Percentiles rank a stretch among this genome's conserved stretches.
phyloP scores from a whole-genome alignment of 2,797 vertebrate species.

The Catharus ustulatus region DNA sequence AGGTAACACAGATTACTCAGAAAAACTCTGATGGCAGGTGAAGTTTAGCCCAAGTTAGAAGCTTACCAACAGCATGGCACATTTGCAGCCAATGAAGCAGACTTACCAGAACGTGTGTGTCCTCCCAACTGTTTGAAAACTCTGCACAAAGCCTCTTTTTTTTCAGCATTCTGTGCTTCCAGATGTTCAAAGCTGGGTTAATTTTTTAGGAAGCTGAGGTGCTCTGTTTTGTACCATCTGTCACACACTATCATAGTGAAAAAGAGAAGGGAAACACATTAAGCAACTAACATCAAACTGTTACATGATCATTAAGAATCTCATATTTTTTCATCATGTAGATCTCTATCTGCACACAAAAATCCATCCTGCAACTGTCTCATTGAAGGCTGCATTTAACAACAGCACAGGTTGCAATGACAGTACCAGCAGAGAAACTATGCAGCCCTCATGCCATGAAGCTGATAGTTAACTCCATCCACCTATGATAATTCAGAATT shows the following conservation, averaged over 20 bases:
- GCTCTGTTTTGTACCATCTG: constrained; percentile 1
- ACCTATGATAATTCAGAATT: not conserved
- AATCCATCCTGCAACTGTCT: not conserved
- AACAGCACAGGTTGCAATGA: not conserved
- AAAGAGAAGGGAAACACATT: not conserved
- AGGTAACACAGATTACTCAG: not conserved
- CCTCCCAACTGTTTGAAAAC: not conserved
- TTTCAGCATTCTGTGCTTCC: not conserved
- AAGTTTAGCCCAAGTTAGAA: not conserved
- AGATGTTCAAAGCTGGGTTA: constrained; percentile 6
- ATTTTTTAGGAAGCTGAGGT: not conserved
- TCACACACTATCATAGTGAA: not conserved
- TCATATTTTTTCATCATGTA: not conserved
- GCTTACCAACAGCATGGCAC: not conserved
- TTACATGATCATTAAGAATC: not conserved
- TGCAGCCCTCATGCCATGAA: not conserved
- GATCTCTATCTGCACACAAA: not conserved
- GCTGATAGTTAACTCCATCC: not conserved
- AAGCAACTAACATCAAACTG: not conserved
- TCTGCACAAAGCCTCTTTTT: not conserved
- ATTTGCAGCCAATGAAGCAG: not conserved
- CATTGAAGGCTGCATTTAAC: not conserved
- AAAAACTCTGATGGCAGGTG: not conserved
- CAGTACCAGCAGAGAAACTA: not conserved
- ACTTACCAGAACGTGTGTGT: not conserved